These are phyloP conservation scores for Cairina moschata DNA, from an alignment of 2,113 vertebrate species.

Conservation along the genomic window DNA sequence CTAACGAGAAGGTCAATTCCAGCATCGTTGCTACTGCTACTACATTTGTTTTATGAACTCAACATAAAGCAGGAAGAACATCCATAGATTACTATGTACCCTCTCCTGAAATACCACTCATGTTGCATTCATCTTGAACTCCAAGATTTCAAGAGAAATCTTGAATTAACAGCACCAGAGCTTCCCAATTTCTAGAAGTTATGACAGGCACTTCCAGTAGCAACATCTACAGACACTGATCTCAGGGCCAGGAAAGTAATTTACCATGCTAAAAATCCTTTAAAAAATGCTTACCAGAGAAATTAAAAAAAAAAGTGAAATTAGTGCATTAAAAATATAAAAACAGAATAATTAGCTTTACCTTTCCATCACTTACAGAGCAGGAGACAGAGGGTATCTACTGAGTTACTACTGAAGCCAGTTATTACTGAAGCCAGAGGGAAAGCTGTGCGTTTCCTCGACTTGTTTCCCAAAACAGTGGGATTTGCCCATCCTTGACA, in stretches of 20 bases:
- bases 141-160: too few species aligned
- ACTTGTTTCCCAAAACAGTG: fast-evolving
- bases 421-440: fast-evolving
- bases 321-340: not conserved
- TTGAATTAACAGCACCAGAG: not conserved
- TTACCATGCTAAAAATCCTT: not conserved
- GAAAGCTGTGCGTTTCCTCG: not conserved
- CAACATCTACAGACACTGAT: not conserved
- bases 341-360: not conserved
- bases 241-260: not conserved
- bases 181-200: not conserved
- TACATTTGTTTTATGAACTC: not conserved
- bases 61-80: not conserved
- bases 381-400: not conserved
- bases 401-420: fast-evolving
- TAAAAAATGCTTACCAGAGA: not conserved
- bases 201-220: not conserved
- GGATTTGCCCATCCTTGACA: not conserved
- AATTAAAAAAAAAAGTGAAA: not conserved
- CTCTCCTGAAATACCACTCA: not conserved
- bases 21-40: not conserved
- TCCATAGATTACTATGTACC: not conserved
- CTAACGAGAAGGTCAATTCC: not conserved
- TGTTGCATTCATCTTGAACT: too few species aligned
- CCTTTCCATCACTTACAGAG: not conserved